A percentile compares a stretch with the other conserved stretches of the same genome.
Evolutionary conservation across 1,140 invertebrate species (phyloP).

Genomic region (roundworm (Caenorhabditis elegans)): WBcel235 BX284604.4:7118001-7118500

Average conservation of each 20-base stretch:
- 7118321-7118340: slow-evolving; percentile 69
- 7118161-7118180: slow-evolving; percentile 62
- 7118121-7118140: too few relatives aligned
- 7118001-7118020: slow-evolving; percentile 66
- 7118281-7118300: too few relatives aligned
- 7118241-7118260: too few relatives aligned
- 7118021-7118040: slow-evolving; percentile 72
- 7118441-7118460: background rate
- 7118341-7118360: slow-evolving; percentile 74
- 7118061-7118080: slow-evolving; percentile 70
- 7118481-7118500: too few relatives aligned
- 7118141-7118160: slow-evolving; percentile 65
- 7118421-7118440: slow-evolving; percentile 70
- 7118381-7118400: slow-evolving; percentile 73
- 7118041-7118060: slow-evolving; percentile 71
- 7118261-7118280: too few relatives aligned
- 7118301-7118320: background rate
- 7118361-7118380: slow-evolving; percentile 74
- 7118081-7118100: slow-evolving; percentile 68
- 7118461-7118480: background rate
- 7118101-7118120: slow-evolving; percentile 57
- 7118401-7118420: slow-evolving; percentile 72
- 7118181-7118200: slow-evolving; percentile 64
- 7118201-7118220: slow-evolving; percentile 60
- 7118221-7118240: background rate